phyloP scores from a whole-genome alignment of 2,888 invertebrate genomes.

The Rosalia funebris region DNA sequence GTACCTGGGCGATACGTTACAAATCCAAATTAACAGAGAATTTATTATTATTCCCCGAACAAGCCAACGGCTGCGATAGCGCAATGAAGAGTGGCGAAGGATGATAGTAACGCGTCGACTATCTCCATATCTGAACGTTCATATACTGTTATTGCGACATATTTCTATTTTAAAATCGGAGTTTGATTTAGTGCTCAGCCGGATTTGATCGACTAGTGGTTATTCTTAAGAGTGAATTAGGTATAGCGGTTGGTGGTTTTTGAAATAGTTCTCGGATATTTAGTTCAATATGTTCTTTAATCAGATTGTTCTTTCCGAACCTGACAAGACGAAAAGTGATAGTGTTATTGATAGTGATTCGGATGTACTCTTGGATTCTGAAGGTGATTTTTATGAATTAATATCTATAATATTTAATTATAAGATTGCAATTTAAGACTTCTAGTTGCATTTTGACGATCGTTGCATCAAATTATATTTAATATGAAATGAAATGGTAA shows the following conservation, averaged over 20 bases:
- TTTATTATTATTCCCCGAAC: constrained; percentile 12
- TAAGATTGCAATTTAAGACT: no score
- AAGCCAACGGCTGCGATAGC: neutral
- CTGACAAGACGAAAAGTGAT: neutral
- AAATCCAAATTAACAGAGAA: constrained; percentile 1
- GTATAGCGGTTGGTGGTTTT: neutral
- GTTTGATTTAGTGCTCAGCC: constrained; percentile 3
- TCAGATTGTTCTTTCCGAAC: neutral
- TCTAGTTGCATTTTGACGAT: no score
- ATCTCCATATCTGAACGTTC: constrained; percentile 3
- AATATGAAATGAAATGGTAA: no score
- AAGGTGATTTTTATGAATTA: constrained; percentile 6
- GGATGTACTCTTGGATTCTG: neutral
- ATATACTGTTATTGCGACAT: constrained; percentile 13
- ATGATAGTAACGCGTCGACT: constrained; percentile 3
- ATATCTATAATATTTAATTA: no score
- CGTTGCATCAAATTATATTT: no score
- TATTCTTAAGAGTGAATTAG: neutral
- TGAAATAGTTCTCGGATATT: neutral
- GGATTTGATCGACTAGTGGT: constrained; percentile 1
- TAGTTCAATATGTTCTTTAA: constrained; percentile 17
- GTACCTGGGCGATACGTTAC: neutral
- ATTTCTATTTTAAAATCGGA: constrained; percentile 14
- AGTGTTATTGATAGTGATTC: neutral
- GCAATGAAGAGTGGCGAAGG: no score